These are phyloP conservation scores for Stenopsyche tienmushanensis DNA, from an alignment of 1,140 invertebrate genomes.

Conservation along the genomic window DNA sequence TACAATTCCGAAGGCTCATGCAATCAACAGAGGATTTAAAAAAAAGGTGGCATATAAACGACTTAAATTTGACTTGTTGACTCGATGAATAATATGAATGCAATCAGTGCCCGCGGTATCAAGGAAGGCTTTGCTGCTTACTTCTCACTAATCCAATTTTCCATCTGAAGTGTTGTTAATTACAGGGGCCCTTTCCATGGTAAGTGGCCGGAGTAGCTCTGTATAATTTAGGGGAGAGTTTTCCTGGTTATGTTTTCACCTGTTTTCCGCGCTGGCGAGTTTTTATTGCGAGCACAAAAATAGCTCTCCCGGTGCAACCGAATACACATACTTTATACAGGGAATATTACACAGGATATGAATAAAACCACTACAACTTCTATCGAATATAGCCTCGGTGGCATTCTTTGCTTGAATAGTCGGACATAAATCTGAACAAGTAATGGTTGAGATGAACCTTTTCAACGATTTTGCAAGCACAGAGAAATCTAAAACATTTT, in stretches of 20 bases:
- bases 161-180: conserved; percentile 37
- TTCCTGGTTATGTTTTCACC: conserved; percentile 7
- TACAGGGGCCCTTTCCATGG: conserved; percentile 3
- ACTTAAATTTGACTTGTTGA: conserved; percentile 20
- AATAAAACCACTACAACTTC: too few species aligned
- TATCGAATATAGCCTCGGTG: too few species aligned
- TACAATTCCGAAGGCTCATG: background rate
- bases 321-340: too few species aligned
- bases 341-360: too few species aligned
- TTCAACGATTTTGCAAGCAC: too few species aligned
- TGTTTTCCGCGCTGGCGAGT: conserved; percentile 11
- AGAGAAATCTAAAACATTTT: too few species aligned
- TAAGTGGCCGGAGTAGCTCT: background rate
- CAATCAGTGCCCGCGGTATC: conserved; percentile 16
- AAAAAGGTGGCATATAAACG: conserved; percentile 2
- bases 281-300: background rate
- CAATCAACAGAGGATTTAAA: background rate
- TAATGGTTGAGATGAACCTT: too few species aligned
- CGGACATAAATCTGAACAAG: too few species aligned
- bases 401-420: too few species aligned
- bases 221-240: background rate
- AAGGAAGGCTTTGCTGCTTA: conserved; percentile 14
- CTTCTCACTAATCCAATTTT: conserved; percentile 40
- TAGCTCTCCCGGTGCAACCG: background rate
- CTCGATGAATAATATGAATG: conserved; percentile 14